phyloP scores from a whole-genome alignment of 2,113 vertebrate genomes.

The Tringa solitaria region DNA sequence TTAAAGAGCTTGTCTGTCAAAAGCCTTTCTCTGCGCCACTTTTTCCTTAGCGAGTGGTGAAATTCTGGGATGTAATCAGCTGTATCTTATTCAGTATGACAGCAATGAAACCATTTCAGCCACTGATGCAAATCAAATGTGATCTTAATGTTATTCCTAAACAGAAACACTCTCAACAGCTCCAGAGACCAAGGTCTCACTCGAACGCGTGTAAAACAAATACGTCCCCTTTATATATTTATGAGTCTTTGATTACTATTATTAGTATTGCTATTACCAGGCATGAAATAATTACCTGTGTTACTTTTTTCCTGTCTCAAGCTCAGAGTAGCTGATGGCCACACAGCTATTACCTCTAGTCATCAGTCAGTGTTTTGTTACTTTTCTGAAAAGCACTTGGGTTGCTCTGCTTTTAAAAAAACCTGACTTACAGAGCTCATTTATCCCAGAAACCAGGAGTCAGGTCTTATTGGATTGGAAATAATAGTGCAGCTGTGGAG shows the following conservation, averaged over 20 bases:
- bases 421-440: background rate
- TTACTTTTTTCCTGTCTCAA: background rate
- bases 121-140: constrained; percentile 57
- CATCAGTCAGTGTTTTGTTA: background rate
- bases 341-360: background rate
- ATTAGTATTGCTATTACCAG: background rate
- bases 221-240: background rate
- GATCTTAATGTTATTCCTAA: constrained; percentile 46
- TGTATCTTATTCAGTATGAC: constrained; percentile 53
- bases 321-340: background rate
- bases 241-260: background rate
- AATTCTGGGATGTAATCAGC: constrained; percentile 35
- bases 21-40: background rate
- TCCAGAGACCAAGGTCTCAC: background rate
- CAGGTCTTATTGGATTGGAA: background rate
- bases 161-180: background rate
- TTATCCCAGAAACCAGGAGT: background rate
- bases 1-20: constrained; percentile 61
- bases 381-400: background rate
- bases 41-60: background rate
- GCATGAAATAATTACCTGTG: background rate
- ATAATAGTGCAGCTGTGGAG: background rate
- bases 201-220: background rate
- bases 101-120: constrained; percentile 43
- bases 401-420: background rate